A percentile compares a stretch with the other conserved stretches of the same genome.
phyloP scores from a whole-genome alignment of 2,888 invertebrate genomes.

The Melitaea athalia region DNA sequence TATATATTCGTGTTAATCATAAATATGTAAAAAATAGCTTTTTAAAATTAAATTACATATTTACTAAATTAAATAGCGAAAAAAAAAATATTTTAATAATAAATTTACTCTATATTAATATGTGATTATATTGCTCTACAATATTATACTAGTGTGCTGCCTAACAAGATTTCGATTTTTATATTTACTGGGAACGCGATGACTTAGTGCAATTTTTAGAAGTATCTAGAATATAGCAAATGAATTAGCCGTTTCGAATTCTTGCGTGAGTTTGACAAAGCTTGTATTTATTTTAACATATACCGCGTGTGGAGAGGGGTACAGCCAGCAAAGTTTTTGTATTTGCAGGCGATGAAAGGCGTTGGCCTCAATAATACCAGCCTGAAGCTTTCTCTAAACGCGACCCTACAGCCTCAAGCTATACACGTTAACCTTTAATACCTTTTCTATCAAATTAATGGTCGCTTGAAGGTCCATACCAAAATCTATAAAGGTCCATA shows the following conservation, averaged over 20 bases:
- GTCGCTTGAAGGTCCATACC: constrained; percentile 96
- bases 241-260: constrained; percentile 44
- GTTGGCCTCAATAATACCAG: constrained; percentile 48
- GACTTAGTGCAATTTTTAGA: constrained; percentile 44
- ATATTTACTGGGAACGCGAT: constrained; percentile 28
- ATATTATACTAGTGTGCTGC: constrained; percentile 31
- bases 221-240: constrained; percentile 41
- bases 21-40: constrained; percentile 7
- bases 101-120: constrained; percentile 15
- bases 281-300: constrained; percentile 40
- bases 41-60: not conserved
- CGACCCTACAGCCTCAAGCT: constrained; percentile 62
- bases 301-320: constrained; percentile 40
- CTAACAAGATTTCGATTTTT: constrained; percentile 32
- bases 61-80: constrained; percentile 21
- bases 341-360: constrained; percentile 56
- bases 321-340: constrained; percentile 55
- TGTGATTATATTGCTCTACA: constrained; percentile 17
- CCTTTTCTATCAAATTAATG: constrained; percentile 96
- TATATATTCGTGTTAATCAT: constrained; percentile 20
- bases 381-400: constrained; percentile 64
- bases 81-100: constrained; percentile 9
- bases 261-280: constrained; percentile 54
- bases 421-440: constrained; percentile 70
- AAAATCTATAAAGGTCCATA: constrained; percentile 97